Conservation (phyloP, 2,113 vertebrate genomes). For the Cynopterus brachyotis region DNA sequence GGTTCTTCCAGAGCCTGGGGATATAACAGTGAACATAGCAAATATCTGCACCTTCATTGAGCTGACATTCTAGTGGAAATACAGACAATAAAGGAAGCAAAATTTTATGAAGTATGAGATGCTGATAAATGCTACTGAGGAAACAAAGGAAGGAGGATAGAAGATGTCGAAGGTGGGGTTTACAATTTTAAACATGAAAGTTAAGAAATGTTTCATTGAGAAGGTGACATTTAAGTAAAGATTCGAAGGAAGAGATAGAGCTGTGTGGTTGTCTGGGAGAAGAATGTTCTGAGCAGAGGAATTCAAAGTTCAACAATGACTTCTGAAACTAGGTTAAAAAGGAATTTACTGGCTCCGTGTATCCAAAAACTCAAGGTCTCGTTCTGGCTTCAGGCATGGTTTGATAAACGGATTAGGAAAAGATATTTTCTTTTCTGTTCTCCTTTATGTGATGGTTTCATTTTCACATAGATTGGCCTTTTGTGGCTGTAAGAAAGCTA, state of each 20-base stretch:
- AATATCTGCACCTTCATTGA: background rate
- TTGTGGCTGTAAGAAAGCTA: background rate
- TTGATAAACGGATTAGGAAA: background rate
- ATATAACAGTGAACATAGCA: background rate
- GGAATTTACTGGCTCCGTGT: background rate
- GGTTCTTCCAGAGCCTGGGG: background rate
- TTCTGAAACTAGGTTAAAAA: conserved; percentile 20
- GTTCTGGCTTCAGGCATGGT: background rate
- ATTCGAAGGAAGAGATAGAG: background rate
- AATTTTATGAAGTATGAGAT: background rate
- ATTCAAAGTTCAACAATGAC: background rate
- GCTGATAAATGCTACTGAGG: background rate
- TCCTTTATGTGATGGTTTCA: background rate
- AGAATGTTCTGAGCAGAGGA: background rate
- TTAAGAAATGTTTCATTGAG: background rate
- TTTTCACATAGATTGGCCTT: background rate
- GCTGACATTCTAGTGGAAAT: background rate
- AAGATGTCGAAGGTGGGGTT: background rate
- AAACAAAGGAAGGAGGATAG: background rate
- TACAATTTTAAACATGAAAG: background rate
- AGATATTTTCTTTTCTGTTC: background rate
- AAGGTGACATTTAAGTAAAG: conserved; percentile 4
- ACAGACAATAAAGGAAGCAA: background rate
- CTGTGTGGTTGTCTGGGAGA: background rate
- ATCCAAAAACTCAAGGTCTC: background rate